Evolutionary conservation across 30 jellyfish, hydroid and myxozoan species (phyloP), one percentile per base, ranked within the genome.

Genomic region (Sanderia malayensis): DNA sequence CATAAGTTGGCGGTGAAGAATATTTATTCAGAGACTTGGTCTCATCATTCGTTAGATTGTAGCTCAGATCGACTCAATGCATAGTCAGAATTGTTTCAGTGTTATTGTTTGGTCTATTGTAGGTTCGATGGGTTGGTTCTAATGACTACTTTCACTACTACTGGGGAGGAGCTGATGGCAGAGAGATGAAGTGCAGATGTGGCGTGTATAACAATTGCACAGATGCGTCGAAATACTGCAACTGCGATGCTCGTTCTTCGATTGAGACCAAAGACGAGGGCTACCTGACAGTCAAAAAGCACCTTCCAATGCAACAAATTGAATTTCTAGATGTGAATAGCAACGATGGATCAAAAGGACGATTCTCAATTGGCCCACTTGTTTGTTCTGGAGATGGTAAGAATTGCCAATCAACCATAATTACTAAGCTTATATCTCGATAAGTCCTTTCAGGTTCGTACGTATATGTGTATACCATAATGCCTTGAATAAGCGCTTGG

Each of bases 91-190:
- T n/a, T n/a, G n/a, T n/a, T n/a, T n/a, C n/a, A n/a, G n/a, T n/a
- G n/a, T 6, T 41, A 8, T 41, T 41, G 15, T 41, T 41, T 15
- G 11, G 55, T 41, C 24, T 49, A 11, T 60, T 61, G 2, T 61
- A 82, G 86, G 94, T 71, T 26, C 83, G 95, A 1, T 83, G 95
- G 95, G 28, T 66, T 13, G 95, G 95, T 4, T 62, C 81, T 22
- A 52, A 73, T 52, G 27, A 73, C 59, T 19, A 55, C 52, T 79
- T 31, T 33, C 95, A 83, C 30, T 83, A 72, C 88, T 83, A 83
- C 80, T 83, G 95, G 95, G 95, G 86, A 27, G 95, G 88, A 15
- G 61, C 95, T 1, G 53, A 65, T 1, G 95, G 88, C 59, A 72
- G 46, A 26, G 49, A 59, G 7, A 62, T 44, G 44, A 58, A 72